These are phyloP conservation scores for Aporrectodea caliginosa DNA, from an alignment of 1,140 invertebrate genomes.

Conservation along the genomic window DNA sequence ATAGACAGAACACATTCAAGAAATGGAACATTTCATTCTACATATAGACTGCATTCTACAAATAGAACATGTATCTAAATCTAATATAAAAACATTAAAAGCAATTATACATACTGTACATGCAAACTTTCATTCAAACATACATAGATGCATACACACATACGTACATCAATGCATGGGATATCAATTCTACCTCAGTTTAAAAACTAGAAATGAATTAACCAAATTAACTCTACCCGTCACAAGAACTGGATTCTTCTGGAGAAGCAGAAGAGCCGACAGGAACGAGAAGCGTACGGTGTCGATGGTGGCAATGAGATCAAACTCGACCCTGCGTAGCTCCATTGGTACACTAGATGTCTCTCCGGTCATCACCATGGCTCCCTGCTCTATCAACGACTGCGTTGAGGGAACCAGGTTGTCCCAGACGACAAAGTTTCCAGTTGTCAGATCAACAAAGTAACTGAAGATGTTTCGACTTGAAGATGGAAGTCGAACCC, in stretches of 20 bases:
- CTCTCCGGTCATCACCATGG: slow-evolving; percentile 51
- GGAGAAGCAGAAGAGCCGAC: slow-evolving; percentile 46
- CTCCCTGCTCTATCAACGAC: slow-evolving; percentile 52
- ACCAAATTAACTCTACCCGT: slow-evolving; percentile 42
- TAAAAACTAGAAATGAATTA: too few relatives aligned
- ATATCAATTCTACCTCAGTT: too few relatives aligned
- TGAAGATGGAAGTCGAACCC: slow-evolving; percentile 53
- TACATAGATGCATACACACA: too few relatives aligned
- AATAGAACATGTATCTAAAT: too few relatives aligned
- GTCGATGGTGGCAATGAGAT: slow-evolving; percentile 53
- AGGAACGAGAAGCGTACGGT: slow-evolving; percentile 54
- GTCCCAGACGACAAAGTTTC: slow-evolving; percentile 53
- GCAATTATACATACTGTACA: too few relatives aligned
- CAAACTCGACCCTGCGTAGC: slow-evolving; percentile 36
- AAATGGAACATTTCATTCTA: too few relatives aligned
- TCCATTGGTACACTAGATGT: slow-evolving; percentile 45
- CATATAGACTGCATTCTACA: too few relatives aligned
- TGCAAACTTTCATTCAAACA: too few relatives aligned
- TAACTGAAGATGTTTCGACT: slow-evolving; percentile 53
- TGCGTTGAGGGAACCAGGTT: slow-evolving; percentile 50
- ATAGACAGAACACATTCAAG: too few relatives aligned
- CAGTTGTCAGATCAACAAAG: slow-evolving; percentile 54
- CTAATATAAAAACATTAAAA: too few relatives aligned
- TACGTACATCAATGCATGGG: too few relatives aligned
- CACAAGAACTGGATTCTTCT: slow-evolving; percentile 52